A percentile compares a stretch with the other conserved stretches of the same genome.
These are phyloP conservation scores for Apogon hyalosoma DNA, from an alignment of 2,797 vertebrate species.

Conservation along the genomic window DNA sequence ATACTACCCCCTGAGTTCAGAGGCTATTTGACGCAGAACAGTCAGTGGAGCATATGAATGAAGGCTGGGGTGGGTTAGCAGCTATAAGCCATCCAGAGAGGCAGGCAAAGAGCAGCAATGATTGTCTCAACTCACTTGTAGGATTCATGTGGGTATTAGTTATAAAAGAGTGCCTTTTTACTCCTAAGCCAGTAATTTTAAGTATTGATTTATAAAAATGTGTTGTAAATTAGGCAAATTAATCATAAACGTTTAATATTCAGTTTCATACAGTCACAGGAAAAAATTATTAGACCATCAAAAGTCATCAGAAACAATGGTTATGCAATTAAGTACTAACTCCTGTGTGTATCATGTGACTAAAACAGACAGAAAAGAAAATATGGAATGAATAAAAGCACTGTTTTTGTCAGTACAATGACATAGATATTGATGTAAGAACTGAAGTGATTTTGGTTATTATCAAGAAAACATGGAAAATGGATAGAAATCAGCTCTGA, in stretches of 20 bases:
- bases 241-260: not conserved
- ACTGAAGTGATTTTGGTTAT: too few relatives aligned
- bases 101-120: conserved; percentile 11
- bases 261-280: not conserved
- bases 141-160: conserved; percentile 9
- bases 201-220: not conserved
- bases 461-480: too few relatives aligned
- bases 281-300: too few relatives aligned
- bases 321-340: too few relatives aligned
- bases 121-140: conserved; percentile 15
- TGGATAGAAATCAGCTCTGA: too few relatives aligned
- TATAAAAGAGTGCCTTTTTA: not conserved
- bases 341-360: too few relatives aligned
- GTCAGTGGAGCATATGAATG: conserved; percentile 58
- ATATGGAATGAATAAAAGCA: too few relatives aligned
- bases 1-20: conserved; percentile 30
- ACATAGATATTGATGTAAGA: too few relatives aligned
- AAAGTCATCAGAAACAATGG: too few relatives aligned
- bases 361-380: too few relatives aligned
- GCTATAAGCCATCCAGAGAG: conserved; percentile 11
- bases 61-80: conserved; percentile 43
- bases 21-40: conserved; percentile 42
- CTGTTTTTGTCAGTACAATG: too few relatives aligned
- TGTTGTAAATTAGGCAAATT: not conserved
- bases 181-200: not conserved